Evolutionary conservation across 2,888 invertebrate species (phyloP).

Genomic region (Pyrgus malvae): DNA sequence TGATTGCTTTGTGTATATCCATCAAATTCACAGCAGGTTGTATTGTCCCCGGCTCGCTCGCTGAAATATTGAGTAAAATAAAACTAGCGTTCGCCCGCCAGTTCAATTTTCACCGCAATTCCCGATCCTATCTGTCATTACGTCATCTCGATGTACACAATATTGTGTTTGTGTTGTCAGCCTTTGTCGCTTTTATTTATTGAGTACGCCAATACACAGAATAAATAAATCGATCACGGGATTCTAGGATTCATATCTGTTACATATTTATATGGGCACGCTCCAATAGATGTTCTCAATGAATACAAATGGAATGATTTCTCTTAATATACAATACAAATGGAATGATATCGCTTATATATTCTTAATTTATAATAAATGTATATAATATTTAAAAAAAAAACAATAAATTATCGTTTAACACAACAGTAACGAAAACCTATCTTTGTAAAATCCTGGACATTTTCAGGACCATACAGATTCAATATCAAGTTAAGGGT

Average conservation of each 20-base stretch:
- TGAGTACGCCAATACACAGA: constrained; percentile 32
- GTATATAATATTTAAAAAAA: no score
- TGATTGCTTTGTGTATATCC: constrained; percentile 41
- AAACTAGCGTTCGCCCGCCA: constrained; percentile 46
- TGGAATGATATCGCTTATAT: no score
- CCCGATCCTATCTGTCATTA: constrained; percentile 63
- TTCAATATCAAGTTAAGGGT: no score
- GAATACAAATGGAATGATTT: not conserved
- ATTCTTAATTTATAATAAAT: no score
- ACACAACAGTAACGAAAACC: no score
- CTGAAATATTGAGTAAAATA: constrained; percentile 66
- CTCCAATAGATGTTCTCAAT: not conserved
- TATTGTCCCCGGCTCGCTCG: constrained; percentile 52
- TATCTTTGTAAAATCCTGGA: no score
- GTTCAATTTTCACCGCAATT: constrained; percentile 55
- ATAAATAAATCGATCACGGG: constrained; percentile 13
- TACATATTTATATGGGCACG: not conserved
- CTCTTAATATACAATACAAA: not conserved
- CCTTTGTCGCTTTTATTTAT: constrained; percentile 52
- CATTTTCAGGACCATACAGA: no score
- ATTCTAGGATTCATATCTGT: not conserved
- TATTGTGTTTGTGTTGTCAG: constrained; percentile 46
- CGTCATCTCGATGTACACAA: constrained; percentile 49
- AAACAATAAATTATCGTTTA: no score
- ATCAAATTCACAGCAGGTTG: constrained; percentile 69